Base-by-base conservation (phyloP, 2,113 vertebrate genomes). In the Phoxinus phoxinus region DNA sequence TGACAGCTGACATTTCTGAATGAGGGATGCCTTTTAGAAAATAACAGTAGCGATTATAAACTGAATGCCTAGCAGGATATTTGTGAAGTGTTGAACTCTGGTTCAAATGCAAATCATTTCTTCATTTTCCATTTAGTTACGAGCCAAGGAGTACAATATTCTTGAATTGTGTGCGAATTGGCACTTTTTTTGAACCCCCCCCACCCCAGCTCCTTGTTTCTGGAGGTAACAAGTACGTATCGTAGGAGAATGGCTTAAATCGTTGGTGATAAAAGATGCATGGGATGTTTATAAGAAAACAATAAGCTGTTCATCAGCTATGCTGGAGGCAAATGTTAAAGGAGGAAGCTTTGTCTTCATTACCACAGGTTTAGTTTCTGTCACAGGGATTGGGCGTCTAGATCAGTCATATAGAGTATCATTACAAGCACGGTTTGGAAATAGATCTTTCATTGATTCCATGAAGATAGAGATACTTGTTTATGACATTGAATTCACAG, bases 331-430 rank as follows among this genome's bases (percentile, higher is more conserved):
- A 61, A 83, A 53, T 61, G 48, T 59, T 51, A 73, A 51, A 51
- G 67, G 73, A 85, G 51, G 53, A n/a, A 65, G 83, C 83, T 89
- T 87, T 75, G 74, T 89, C 88, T 87, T 89, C 88, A 89, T 89
- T 89, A 89, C 86, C 79, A 17, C 79, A 74, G 67, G 88, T 83
- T 89, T 87, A 17, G 79, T 83, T 85, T 87, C 74, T 37, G 25
- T 87, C 84, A 72, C 74, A 53, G 79, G 61, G 73, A 61, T 85
- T 65, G 58, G 46, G 72, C 25, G n/a, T 82, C 35, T 3, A 89
- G 32, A 89, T 89, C 83, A 74, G 75, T 89, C 86, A 87, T 83
- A 85, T 58, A 25, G 79, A 13, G 48, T 61, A 86, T 86, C 61
- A 88, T 88, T 87, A 87, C 23, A 74, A 81, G 46, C 73, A 30